phyloP scores from a whole-genome alignment of 2,113 vertebrate species.

The Paratilapia polleni region DNA sequence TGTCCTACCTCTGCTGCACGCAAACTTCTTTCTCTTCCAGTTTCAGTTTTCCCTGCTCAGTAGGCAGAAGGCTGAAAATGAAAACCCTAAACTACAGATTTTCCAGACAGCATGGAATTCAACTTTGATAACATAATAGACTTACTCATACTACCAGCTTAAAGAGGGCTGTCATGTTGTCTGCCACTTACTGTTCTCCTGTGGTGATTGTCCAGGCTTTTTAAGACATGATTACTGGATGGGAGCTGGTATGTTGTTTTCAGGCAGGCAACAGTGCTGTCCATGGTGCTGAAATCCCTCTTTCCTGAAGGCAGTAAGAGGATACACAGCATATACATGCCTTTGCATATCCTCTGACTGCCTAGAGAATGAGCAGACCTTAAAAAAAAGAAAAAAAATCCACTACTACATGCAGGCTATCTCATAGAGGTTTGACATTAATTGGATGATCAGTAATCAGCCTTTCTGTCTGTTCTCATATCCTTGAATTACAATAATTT shows the following conservation, averaged over 20 bases:
- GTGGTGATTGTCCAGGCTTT: constrained; percentile 4
- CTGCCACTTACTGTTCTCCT: background rate
- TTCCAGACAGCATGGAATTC: too few species aligned
- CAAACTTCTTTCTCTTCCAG: too few species aligned
- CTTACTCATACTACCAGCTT: too few species aligned
- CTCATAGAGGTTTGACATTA: constrained; percentile 28
- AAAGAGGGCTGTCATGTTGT: too few species aligned
- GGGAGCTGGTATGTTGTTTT: background rate
- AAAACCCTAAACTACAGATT: too few species aligned
- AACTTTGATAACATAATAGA: too few species aligned
- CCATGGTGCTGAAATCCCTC: constrained; percentile 43
- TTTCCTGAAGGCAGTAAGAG: constrained; percentile 1
- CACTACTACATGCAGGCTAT: background rate
- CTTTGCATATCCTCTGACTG: background rate
- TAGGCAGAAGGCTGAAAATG: too few species aligned
- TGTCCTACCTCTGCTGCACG: too few species aligned
- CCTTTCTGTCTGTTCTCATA: constrained; percentile 27
- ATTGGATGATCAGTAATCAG: constrained; percentile 48
- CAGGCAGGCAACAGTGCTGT: constrained; percentile 24
- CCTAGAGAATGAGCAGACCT: background rate
- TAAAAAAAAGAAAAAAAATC: constrained; percentile 8
- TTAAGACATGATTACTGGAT: constrained; percentile 4
- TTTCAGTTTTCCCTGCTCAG: too few species aligned
- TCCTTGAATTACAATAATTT: constrained; percentile 27
- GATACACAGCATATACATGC: background rate